Conservation (phyloP, 2,113 vertebrate species). For the Thomomys bottae region DNA sequence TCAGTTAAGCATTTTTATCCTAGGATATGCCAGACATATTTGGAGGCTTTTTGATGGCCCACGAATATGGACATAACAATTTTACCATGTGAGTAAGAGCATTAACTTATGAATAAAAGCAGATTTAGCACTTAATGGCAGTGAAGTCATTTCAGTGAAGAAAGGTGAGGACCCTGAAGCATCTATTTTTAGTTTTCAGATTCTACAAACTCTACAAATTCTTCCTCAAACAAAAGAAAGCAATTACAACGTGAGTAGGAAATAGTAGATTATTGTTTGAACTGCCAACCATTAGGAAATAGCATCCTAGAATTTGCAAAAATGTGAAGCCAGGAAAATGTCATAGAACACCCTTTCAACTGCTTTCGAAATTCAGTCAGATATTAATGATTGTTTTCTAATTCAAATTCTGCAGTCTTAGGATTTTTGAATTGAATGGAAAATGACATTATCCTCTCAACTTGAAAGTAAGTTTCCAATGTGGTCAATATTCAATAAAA, state of each 20-base stretch:
- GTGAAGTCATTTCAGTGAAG: constrained; percentile 48
- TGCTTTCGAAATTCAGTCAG: constrained; percentile 50
- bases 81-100: not conserved
- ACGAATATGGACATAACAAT: not conserved
- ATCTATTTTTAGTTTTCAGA: constrained; percentile 54
- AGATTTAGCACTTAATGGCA: not conserved
- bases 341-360: constrained; percentile 54
- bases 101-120: not conserved
- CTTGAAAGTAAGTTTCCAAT: not conserved
- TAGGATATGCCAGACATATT: not conserved
- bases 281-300: constrained; percentile 63
- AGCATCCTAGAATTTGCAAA: constrained; percentile 58
- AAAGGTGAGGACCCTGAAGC: constrained; percentile 14
- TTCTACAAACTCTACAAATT: constrained; percentile 62
- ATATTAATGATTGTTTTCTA: constrained; percentile 55
- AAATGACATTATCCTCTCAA: not conserved
- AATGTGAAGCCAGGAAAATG: constrained; percentile 45
- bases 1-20: not conserved
- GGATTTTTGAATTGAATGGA: constrained; percentile 50
- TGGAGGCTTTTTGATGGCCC: not conserved
- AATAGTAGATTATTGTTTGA: constrained; percentile 60
- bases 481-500: not conserved
- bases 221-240: constrained; percentile 66
- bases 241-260: constrained; percentile 62
- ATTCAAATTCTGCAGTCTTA: constrained; percentile 61